These are phyloP conservation scores for Machaerirhynchus nigripectus DNA, from an alignment of 2,113 vertebrate genomes.

Conservation along the genomic window DNA sequence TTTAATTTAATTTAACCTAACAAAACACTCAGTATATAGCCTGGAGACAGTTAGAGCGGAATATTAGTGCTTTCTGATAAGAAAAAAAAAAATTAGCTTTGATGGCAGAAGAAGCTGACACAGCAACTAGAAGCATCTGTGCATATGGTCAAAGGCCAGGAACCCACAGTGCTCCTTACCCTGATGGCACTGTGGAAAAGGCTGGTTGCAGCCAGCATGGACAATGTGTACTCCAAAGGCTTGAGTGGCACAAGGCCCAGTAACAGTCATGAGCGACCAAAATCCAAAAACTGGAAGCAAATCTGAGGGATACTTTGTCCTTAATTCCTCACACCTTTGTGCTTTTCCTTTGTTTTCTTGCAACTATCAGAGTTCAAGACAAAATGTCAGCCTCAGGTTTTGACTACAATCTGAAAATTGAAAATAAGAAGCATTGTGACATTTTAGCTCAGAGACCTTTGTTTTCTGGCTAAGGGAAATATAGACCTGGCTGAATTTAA, in stretches of 20 bases:
- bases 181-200: background rate
- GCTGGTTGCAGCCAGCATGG: background rate
- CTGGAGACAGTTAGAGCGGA: background rate
- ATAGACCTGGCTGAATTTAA: constrained; percentile 30
- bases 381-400: constrained; percentile 66
- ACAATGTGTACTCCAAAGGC: background rate
- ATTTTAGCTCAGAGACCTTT: constrained; percentile 74
- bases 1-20: background rate
- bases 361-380: constrained; percentile 34
- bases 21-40: background rate
- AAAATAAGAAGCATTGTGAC: constrained; percentile 74
- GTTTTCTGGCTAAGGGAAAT: constrained; percentile 60
- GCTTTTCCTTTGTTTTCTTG: constrained; percentile 65
- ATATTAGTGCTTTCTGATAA: background rate
- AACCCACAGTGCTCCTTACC: background rate
- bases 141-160: background rate
- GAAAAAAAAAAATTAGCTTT: background rate
- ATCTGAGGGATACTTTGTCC: background rate
- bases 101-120: background rate
- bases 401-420: constrained; percentile 61
- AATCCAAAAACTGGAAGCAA: background rate
- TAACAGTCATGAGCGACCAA: background rate
- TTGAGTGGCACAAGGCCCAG: background rate
- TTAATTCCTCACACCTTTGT: constrained; percentile 6
- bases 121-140: constrained; percentile 4